Evolutionary conservation across 2,797 vertebrate genomes (phyloP).

Genomic region (Microhierax caerulescens): DNA sequence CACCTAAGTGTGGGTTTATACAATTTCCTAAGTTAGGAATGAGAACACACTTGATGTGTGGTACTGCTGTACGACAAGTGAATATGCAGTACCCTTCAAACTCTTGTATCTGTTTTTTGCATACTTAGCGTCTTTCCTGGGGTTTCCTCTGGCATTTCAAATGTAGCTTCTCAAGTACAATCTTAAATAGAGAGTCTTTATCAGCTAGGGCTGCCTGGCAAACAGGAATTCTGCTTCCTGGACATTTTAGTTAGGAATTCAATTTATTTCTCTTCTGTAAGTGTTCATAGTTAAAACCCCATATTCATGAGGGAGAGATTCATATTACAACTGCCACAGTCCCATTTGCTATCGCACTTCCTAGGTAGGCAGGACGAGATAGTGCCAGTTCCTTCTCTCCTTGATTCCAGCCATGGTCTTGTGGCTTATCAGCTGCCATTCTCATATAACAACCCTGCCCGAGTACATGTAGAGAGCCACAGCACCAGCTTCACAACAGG

Average conservation of each 20-base stretch:
- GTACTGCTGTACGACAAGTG: neutral
- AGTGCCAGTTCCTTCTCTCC: neutral
- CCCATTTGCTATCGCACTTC: neutral
- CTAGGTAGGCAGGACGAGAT: rapidly evolving
- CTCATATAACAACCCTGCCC: neutral
- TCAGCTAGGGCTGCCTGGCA: neutral
- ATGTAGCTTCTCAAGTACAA: neutral
- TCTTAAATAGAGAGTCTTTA: neutral
- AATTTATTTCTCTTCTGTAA: neutral
- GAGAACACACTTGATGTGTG: neutral
- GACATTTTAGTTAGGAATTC: neutral
- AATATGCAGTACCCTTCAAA: neutral
- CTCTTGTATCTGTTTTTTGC: neutral
- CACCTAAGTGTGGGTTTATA: neutral
- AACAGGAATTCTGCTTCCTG: neutral
- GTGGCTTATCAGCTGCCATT: neutral
- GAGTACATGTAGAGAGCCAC: neutral
- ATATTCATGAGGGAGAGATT: neutral
- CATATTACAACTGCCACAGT: neutral
- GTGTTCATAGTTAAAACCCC: neutral
- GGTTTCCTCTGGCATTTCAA: neutral
- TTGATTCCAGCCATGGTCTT: neutral
- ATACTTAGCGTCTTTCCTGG: neutral
- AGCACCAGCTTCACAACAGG: neutral
- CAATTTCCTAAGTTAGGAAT: neutral